Conservation (phyloP, 2,888 invertebrate genomes). For the Synergus itoensis region DNA sequence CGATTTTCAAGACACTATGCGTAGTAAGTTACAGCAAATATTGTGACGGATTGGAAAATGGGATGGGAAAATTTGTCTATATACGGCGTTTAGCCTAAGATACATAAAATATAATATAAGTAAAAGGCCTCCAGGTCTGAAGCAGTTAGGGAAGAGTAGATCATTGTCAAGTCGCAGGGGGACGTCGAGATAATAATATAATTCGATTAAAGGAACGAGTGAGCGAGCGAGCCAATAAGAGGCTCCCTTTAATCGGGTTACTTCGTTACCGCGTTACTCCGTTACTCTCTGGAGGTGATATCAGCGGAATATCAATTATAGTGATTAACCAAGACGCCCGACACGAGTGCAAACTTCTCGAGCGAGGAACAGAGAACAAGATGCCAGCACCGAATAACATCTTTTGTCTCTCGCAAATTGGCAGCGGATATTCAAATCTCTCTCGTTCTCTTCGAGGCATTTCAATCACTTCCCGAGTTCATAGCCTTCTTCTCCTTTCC, state of each 20-base stretch:
- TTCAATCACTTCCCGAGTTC: slow-evolving; percentile 58
- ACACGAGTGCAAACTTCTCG: slow-evolving; percentile 65
- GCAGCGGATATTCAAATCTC: slow-evolving; percentile 70
- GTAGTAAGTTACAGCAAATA: too few relatives aligned
- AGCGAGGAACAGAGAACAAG: slow-evolving; percentile 47
- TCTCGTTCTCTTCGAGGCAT: slow-evolving; percentile 58
- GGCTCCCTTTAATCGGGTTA: slow-evolving; percentile 74
- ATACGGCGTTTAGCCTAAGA: too few relatives aligned
- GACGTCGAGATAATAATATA: slow-evolving; percentile 72
- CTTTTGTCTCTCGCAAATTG: slow-evolving; percentile 74
- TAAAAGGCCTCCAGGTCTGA: not conserved
- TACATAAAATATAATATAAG: not conserved
- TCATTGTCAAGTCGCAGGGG: slow-evolving; percentile 50
- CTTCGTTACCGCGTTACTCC: slow-evolving; percentile 75
- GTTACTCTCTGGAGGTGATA: slow-evolving; percentile 74
- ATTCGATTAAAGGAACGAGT: slow-evolving; percentile 69
- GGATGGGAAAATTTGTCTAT: too few relatives aligned
- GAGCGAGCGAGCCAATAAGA: slow-evolving; percentile 71
- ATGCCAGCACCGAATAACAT: slow-evolving; percentile 66
- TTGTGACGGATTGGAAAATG: too few relatives aligned
- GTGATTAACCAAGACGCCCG: slow-evolving; percentile 77
- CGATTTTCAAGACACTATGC: too few relatives aligned
- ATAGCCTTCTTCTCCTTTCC: slow-evolving; percentile 1
- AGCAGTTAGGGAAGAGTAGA: slow-evolving; percentile 38
- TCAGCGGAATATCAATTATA: slow-evolving; percentile 78